Evolutionary conservation across 2,888 invertebrate species (phyloP).

Genomic region (Leptinotarsa juncta): DNA sequence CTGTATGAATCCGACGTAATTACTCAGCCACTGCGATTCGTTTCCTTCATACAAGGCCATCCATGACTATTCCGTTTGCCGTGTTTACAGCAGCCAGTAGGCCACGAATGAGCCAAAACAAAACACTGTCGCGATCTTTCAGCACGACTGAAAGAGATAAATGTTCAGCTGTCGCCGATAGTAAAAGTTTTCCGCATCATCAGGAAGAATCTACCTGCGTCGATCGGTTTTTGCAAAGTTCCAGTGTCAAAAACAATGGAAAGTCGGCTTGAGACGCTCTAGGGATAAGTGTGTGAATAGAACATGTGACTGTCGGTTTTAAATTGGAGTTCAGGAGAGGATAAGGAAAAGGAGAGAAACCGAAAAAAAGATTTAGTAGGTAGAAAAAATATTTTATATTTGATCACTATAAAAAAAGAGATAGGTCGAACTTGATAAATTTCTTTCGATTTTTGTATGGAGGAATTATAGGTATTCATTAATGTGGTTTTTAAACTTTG

Average conservation of each 20-base stretch:
- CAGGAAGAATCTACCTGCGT: constrained; percentile 4
- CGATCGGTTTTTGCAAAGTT: constrained; percentile 6
- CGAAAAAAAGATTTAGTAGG: neutral
- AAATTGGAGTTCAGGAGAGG: neutral
- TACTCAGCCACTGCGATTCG: constrained; percentile 31
- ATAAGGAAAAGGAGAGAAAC: neutral
- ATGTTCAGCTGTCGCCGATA: neutral
- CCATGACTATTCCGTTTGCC: constrained; percentile 36
- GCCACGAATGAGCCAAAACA: constrained; percentile 33
- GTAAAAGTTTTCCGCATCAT: constrained; percentile 27
- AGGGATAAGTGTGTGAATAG: constrained; percentile 13
- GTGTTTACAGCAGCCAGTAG: constrained; percentile 39
- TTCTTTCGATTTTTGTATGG: too few relatives aligned
- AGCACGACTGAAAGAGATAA: constrained; percentile 3
- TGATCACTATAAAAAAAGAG: neutral
- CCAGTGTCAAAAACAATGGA: constrained; percentile 6
- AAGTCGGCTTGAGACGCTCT: neutral
- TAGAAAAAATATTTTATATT: neutral
- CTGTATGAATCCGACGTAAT: constrained; percentile 30
- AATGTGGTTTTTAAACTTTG: too few relatives aligned
- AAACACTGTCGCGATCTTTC: constrained; percentile 30
- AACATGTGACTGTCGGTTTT: constrained; percentile 14
- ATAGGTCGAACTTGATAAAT: too few relatives aligned
- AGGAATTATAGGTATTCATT: too few relatives aligned
- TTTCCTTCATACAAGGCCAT: constrained; percentile 40